These are phyloP conservation scores for Peromyscus nudipes DNA, from an alignment of 2,797 vertebrate species.

Conservation along the genomic window DNA sequence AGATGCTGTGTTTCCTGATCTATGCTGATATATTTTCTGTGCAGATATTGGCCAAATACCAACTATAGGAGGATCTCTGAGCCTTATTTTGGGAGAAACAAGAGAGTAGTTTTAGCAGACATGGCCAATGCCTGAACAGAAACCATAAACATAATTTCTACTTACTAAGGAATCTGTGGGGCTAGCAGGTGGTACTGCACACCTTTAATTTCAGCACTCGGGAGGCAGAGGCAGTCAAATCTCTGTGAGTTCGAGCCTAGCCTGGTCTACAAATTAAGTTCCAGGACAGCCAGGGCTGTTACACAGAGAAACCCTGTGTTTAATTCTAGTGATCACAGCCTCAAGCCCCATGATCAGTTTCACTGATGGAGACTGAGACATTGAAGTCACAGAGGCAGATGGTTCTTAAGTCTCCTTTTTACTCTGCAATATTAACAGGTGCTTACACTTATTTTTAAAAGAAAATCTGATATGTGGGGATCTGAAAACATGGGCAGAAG, in stretches of 20 bases:
- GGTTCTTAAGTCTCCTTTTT: not conserved
- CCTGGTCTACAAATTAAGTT: not conserved
- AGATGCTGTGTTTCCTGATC: not conserved
- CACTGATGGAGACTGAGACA: not conserved
- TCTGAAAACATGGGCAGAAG: constrained; percentile 27
- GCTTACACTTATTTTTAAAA: not conserved
- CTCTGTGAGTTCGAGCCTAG: not conserved
- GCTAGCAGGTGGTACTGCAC: not conserved
- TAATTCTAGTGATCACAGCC: not conserved
- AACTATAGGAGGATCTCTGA: not conserved
- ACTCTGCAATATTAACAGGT: constrained; percentile 20
- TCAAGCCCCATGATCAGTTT: not conserved
- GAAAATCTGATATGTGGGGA: not conserved
- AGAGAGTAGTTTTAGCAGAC: not conserved
- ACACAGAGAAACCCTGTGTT: not conserved
- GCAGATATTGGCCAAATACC: not conserved
- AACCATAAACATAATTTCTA: not conserved
- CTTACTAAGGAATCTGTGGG: not conserved
- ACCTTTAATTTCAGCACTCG: not conserved
- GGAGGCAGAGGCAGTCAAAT: not conserved
- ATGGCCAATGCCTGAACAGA: not conserved
- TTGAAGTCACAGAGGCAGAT: not conserved
- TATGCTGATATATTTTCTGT: not conserved
- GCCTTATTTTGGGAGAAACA: not conserved
- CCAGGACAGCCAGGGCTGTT: not conserved